Conservation (phyloP, 2,888 invertebrate genomes). For the Drosophila differens region DNA sequence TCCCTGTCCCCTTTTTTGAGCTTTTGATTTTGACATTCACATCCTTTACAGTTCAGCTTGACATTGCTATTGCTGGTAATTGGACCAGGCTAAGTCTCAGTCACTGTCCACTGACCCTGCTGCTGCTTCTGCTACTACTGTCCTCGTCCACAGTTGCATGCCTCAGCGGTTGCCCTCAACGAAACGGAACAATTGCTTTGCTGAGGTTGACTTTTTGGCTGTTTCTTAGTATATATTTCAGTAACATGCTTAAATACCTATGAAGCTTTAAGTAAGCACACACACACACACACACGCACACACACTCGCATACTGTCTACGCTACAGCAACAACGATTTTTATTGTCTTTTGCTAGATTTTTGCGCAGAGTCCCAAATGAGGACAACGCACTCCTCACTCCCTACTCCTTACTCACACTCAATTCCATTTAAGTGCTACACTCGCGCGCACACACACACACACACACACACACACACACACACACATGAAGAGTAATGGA, state of each 20-base stretch:
- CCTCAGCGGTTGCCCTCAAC: conserved; percentile 12
- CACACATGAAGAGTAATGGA: not conserved
- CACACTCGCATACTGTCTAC: conserved; percentile 30
- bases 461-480: conserved; percentile 10
- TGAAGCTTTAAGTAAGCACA: conserved; percentile 51
- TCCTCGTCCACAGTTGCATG: conserved; percentile 17
- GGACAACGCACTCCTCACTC: conserved; percentile 77
- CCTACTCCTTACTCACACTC: conserved; percentile 51
- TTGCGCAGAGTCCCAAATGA: conserved; percentile 70
- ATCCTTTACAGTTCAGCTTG: conserved; percentile 2
- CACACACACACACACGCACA: conserved; percentile 5
- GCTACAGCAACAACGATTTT: conserved; percentile 54
- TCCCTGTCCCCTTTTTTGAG: not conserved
- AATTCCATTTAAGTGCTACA: conserved; percentile 79
- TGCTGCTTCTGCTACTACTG: not conserved
- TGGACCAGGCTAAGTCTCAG: conserved; percentile 53
- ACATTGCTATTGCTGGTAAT: conserved; percentile 53
- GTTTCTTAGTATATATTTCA: not conserved
- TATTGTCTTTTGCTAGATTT: conserved; percentile 76
- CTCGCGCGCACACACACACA: conserved; percentile 26
- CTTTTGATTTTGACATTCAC: conserved; percentile 14
- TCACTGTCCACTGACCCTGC: conserved; percentile 28
- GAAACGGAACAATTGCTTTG: conserved; percentile 34
- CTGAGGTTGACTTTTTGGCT: conserved; percentile 18
- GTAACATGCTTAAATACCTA: conserved; percentile 42